Evolutionary conservation across 1,140 invertebrate genomes (phyloP).

Genomic region (honey bee (Apis mellifera)): Amel_HAv3.1 CM009932.2:500501-501000

Average conservation of each 20-base stretch:
- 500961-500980: background rate
- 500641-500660: background rate
- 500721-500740: conserved; percentile 75
- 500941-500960: background rate
- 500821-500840: conserved; percentile 34
- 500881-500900: conserved; percentile 25
- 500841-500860: conserved; percentile 41
- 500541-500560: conserved; percentile 53
- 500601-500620: background rate
- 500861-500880: conserved; percentile 44
- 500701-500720: conserved; percentile 69
- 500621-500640: background rate
- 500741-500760: conserved; percentile 72
- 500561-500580: background rate
- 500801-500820: conserved; percentile 20
- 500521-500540: conserved; percentile 8
- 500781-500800: conserved; percentile 36
- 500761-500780: conserved; percentile 64
- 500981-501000: no score
- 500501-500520: background rate
- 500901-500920: background rate
- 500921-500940: no score
- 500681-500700: conserved; percentile 66
- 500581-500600: conserved; percentile 25
- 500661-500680: conserved; percentile 62